phyloP scores from a whole-genome alignment of 2,888 invertebrate genomes.

The Drosophila paracracens region DNA sequence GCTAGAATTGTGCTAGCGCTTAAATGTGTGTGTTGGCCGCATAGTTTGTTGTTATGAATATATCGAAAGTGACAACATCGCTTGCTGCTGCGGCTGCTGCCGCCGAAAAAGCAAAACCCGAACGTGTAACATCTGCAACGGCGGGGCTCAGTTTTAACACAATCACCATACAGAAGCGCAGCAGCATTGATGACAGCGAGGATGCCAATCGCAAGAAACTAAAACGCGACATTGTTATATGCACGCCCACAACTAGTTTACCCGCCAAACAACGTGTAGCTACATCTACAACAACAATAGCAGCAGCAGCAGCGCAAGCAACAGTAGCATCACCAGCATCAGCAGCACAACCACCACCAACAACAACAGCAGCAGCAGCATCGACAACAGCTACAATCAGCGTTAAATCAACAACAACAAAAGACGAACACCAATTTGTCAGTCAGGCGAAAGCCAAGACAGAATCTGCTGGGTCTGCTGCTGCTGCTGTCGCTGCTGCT shows the following conservation, averaged over 20 bases:
- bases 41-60: constrained; percentile 77
- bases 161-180: constrained; percentile 73
- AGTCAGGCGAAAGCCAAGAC: constrained; percentile 47
- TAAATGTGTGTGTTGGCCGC: constrained; percentile 53
- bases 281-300: constrained; percentile 32
- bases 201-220: constrained; percentile 68
- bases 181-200: constrained; percentile 62
- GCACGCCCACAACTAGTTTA: constrained; percentile 64
- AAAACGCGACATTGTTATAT: constrained; percentile 68
- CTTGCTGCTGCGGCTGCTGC: constrained; percentile 78
- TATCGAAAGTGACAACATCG: constrained; percentile 81
- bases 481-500: constrained; percentile 13
- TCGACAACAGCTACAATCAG: constrained; percentile 30
- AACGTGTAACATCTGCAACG: constrained; percentile 76
- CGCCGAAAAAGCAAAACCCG: constrained; percentile 81
- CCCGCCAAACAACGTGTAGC: constrained; percentile 73
- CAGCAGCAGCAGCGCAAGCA: constrained; percentile 27
- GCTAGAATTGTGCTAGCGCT: constrained; percentile 52
- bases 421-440: constrained; percentile 40
- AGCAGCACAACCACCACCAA: constrained; percentile 20
- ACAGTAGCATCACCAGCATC: constrained; percentile 20
- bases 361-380: constrained; percentile 16
- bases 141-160: constrained; percentile 66
- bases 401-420: constrained; percentile 11
- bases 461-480: constrained; percentile 22